Conservation (phyloP, 2,113 vertebrate genomes). For the Thermophis baileyi region DNA sequence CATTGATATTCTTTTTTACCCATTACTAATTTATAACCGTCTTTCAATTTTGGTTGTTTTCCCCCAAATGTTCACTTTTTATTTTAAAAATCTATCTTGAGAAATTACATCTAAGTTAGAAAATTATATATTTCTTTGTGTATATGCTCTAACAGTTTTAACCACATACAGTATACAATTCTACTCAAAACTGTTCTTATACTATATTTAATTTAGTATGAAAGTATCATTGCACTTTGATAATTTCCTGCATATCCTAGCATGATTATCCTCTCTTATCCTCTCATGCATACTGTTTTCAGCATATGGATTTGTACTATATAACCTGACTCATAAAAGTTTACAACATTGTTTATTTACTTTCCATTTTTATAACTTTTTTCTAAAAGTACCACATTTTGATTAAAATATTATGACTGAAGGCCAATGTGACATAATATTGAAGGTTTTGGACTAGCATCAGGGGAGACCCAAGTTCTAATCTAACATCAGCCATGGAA, state of each 20-base stretch:
- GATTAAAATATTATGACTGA: background rate
- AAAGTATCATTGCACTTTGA: rapidly evolving
- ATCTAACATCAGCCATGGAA: background rate
- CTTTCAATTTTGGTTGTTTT: constrained; percentile 33
- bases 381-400: background rate
- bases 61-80: background rate
- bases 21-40: background rate
- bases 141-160: constrained; percentile 1
- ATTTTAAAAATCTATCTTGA: background rate
- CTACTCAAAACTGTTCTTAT: constrained; percentile 7
- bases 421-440: background rate
- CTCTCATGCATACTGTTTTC: background rate
- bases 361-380: background rate
- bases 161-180: background rate
- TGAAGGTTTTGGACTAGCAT: background rate
- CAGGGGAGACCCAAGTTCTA: background rate
- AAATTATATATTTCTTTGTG: background rate
- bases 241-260: background rate
- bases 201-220: background rate
- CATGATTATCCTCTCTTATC: background rate
- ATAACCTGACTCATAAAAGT: background rate
- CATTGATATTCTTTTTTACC: background rate
- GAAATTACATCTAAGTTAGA: background rate
- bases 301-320: background rate
- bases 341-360: background rate